Percentiles rank a stretch among this genome's conserved stretches.
These are phyloP conservation scores for Lutjanus erythropterus DNA, from an alignment of 2,113 vertebrate species.

Conservation along the genomic window DNA sequence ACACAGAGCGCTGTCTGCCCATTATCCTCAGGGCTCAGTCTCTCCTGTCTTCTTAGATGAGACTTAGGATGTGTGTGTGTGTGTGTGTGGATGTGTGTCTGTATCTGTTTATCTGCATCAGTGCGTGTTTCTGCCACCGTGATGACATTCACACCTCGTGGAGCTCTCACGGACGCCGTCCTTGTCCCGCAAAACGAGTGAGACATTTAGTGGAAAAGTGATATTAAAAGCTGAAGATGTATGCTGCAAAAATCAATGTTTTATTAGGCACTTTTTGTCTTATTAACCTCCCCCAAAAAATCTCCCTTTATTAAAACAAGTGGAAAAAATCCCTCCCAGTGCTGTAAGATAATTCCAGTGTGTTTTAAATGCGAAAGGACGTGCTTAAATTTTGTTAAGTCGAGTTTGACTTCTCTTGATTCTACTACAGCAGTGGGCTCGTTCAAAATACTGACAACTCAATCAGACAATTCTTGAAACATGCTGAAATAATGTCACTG, in stretches of 20 bases:
- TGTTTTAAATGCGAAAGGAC: not conserved
- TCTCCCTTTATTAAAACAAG: not conserved
- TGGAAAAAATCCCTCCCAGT: not conserved
- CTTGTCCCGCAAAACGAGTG: not conserved
- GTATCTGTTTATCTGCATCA: conserved; percentile 36
- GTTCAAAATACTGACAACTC: not conserved
- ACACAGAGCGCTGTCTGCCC: conserved; percentile 55
- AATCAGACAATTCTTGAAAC: not conserved
- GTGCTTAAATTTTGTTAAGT: not conserved
- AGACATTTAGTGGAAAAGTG: not conserved
- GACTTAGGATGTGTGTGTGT: conserved; percentile 11
- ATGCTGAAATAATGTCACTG: not conserved
- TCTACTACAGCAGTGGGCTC: too few species aligned
- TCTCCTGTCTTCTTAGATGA: conserved; percentile 57
- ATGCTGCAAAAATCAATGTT: not conserved
- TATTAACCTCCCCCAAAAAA: not conserved
- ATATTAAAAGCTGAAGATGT: not conserved
- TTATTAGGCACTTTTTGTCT: not conserved
- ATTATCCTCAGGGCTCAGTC: conserved; percentile 59
- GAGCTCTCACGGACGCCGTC: not conserved
- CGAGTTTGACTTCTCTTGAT: not conserved
- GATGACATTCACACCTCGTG: conserved; percentile 32
- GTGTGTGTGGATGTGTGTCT: conserved; percentile 37
- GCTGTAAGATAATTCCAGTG: not conserved
- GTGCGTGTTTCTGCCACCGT: conserved; percentile 2